A percentile compares a stretch with the other conserved stretches of the same genome.
Conservation (phyloP, 2,113 vertebrate species). For the Todiramphus saurophagus region DNA sequence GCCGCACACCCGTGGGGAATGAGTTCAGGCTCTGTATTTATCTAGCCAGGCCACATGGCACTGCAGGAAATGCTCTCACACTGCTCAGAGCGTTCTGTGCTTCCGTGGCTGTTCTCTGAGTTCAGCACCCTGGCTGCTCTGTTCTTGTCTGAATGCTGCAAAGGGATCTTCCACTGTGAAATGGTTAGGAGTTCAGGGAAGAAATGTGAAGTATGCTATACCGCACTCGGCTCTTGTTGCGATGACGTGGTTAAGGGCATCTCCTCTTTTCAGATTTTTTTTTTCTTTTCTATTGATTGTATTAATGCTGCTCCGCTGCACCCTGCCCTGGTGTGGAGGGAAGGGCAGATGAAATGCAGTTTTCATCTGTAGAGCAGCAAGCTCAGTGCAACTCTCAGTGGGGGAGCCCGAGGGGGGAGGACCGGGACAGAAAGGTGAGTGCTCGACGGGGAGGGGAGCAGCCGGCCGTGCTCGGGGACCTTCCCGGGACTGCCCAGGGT, state of each 20-base stretch:
- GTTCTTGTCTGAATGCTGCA: rapidly evolving
- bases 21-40: background rate
- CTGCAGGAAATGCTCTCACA: background rate
- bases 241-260: background rate
- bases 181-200: background rate
- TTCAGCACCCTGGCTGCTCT: background rate
- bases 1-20: rapidly evolving
- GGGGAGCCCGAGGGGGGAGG: background rate
- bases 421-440: background rate
- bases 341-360: background rate
- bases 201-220: rapidly evolving
- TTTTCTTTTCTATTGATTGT: no score
- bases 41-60: background rate
- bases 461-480: no score
- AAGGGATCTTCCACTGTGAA: background rate
- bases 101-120: background rate
- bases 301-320: background rate
- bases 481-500: no score
- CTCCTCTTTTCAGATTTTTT: background rate
- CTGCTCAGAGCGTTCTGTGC: background rate
- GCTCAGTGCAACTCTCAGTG: background rate
- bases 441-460: no score
- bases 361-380: background rate
- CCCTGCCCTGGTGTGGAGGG: background rate
- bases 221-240: background rate